Conservation (phyloP, 1,140 invertebrate species). For the Diploscapter pachys region DNA sequence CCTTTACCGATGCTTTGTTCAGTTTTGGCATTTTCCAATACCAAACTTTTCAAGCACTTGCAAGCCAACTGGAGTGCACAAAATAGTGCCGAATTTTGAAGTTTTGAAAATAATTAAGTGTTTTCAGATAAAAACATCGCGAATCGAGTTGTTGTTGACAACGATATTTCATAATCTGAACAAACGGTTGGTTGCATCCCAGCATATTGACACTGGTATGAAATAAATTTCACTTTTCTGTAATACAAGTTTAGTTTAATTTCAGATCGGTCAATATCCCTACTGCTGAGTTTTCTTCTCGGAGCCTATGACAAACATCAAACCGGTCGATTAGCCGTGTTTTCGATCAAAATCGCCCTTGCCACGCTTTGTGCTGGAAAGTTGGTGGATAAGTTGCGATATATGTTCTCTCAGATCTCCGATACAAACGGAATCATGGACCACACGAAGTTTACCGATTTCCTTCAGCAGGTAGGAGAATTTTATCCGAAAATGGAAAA, state of each 20-base stretch:
- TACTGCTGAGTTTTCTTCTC: conserved; percentile 87
- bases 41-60: not conserved
- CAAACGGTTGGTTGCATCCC: conserved; percentile 85
- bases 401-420: conserved; percentile 96
- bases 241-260: no score
- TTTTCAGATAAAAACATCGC: conserved; percentile 69
- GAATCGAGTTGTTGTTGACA: conserved; percentile 83
- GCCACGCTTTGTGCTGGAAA: conserved; percentile 95
- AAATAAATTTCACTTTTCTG: no score
- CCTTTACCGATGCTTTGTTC: no score
- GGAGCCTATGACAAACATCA: conserved; percentile 86
- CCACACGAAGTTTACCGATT: conserved; percentile 82
- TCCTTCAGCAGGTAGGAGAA: conserved; percentile 75
- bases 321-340: conserved; percentile 84
- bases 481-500: no score
- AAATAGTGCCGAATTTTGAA: not conserved
- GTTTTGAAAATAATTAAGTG: not conserved
- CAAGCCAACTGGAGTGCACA: not conserved
- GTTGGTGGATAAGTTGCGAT: conserved; percentile 92
- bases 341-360: conserved; percentile 92
- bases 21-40: not conserved
- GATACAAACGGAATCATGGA: conserved; percentile 87
- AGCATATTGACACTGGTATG: conserved; percentile 78
- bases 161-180: conserved; percentile 86
- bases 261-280: conserved; percentile 73